Evolutionary conservation across 2,888 invertebrate species (phyloP).

Genomic region (Deilephila porcellus): DNA sequence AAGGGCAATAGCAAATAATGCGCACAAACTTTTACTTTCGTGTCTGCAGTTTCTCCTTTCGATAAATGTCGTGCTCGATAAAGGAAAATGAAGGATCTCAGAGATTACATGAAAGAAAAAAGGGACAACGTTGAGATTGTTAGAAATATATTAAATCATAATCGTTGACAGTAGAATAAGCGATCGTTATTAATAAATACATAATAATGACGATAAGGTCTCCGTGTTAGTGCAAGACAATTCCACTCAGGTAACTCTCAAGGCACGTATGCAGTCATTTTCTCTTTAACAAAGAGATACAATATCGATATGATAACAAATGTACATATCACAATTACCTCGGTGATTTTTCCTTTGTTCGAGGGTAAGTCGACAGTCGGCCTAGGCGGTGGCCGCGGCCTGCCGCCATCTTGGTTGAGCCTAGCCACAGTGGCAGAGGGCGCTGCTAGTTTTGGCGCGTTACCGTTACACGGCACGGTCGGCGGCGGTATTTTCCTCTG

Average conservation of each 20-base stretch:
- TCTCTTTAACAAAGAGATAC: conserved; percentile 62
- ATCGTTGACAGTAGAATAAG: conserved; percentile 55
- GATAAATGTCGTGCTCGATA: conserved; percentile 28
- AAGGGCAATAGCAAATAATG: background rate
- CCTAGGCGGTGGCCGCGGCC: conserved; percentile 44
- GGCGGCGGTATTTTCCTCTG: conserved; percentile 60
- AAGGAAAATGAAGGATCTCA: conserved; percentile 36
- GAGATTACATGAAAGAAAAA: conserved; percentile 45
- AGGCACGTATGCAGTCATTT: conserved; percentile 54
- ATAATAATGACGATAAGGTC: conserved; percentile 35
- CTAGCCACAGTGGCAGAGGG: conserved; percentile 50
- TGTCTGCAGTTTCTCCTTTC: background rate
- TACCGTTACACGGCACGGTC: conserved; percentile 54
- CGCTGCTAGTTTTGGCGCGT: conserved; percentile 47
- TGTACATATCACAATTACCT: conserved; percentile 79
- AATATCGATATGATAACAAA: conserved; percentile 73
- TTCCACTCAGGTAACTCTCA: conserved; percentile 57
- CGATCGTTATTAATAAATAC: conserved; percentile 48
- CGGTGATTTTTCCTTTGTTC: conserved; percentile 61
- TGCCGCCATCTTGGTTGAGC: conserved; percentile 46
- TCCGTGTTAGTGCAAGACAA: conserved; percentile 63
- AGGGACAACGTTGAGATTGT: conserved; percentile 60
- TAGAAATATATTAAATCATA: conserved; percentile 54
- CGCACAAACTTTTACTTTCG: background rate
- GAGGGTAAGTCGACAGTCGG: conserved; percentile 43